Conservation (phyloP, 2,113 vertebrate genomes). For the Chloroceryle aenea region DNA sequence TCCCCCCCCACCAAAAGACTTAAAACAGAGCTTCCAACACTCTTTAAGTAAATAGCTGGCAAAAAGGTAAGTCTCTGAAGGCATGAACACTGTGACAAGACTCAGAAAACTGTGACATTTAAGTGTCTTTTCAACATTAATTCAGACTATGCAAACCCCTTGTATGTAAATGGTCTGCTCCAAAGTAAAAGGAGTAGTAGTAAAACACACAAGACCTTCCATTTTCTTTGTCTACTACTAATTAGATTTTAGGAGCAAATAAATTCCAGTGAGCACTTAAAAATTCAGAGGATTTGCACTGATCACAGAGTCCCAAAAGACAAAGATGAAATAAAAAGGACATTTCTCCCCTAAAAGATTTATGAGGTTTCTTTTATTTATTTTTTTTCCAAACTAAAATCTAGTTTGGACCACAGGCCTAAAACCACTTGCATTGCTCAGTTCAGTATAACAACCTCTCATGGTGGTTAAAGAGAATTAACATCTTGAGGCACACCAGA, state of each 20-base stretch:
- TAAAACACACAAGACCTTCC: not conserved
- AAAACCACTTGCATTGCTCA: not conserved
- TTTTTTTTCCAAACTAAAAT: not conserved
- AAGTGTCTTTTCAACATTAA: not conserved
- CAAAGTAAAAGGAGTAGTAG: not conserved
- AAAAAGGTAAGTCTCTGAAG: slow-evolving; percentile 5
- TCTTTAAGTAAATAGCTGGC: slow-evolving; percentile 4
- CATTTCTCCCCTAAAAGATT: not conserved
- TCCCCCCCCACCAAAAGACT: not conserved
- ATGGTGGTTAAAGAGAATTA: not conserved
- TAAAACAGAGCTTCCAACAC: not conserved
- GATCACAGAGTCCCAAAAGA: not conserved
- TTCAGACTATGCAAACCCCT: not conserved
- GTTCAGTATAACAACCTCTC: not conserved
- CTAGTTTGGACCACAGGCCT: not conserved
- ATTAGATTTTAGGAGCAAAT: not conserved
- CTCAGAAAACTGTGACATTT: not conserved
- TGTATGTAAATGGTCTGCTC: not conserved
- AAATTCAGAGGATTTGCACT: not conserved
- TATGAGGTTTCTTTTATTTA: fast-evolving
- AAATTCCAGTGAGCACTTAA: not conserved
- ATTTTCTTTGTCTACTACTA: not conserved
- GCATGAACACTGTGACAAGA: not conserved
- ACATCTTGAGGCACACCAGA: not conserved
- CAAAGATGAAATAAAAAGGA: not conserved